Conservation (phyloP, 2,113 vertebrate genomes). For the Odobenus rosmarus region DNA sequence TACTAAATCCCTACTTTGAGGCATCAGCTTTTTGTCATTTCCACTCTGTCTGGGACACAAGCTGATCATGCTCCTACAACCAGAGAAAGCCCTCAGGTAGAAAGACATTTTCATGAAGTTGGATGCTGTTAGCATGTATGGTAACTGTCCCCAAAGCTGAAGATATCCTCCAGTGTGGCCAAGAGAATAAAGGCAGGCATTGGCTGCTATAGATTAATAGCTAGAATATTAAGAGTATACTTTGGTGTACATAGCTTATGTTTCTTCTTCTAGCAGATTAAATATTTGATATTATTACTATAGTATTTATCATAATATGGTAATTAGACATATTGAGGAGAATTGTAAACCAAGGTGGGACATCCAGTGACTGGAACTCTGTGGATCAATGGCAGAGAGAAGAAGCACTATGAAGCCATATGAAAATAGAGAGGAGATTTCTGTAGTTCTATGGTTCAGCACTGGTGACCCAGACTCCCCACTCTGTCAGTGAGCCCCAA, state of each 20-base stretch:
- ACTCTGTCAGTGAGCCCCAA: no score
- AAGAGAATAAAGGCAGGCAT: not conserved
- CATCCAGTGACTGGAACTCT: not conserved
- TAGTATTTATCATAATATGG: not conserved
- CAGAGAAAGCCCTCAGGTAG: not conserved
- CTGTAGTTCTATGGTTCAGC: not conserved
- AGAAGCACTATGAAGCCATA: accelerated
- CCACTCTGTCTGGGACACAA: not conserved
- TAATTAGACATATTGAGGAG: not conserved
- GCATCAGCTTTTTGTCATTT: not conserved
- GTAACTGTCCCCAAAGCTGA: not conserved
- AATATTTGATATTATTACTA: not conserved
- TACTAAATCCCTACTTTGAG: not conserved
- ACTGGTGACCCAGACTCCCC: not conserved
- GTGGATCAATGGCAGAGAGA: not conserved
- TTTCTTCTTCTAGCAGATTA: not conserved
- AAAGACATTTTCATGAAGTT: not conserved
- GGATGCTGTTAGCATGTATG: not conserved
- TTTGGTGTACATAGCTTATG: not conserved
- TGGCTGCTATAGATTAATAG: not conserved
- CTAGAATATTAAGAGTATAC: not conserved
- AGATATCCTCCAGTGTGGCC: not conserved
- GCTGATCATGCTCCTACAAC: not conserved
- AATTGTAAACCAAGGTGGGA: not conserved
- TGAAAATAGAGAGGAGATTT: not conserved